These are phyloP conservation scores for Glossophaga mutica DNA, from an alignment of 2,797 vertebrate genomes.

Conservation along the genomic window DNA sequence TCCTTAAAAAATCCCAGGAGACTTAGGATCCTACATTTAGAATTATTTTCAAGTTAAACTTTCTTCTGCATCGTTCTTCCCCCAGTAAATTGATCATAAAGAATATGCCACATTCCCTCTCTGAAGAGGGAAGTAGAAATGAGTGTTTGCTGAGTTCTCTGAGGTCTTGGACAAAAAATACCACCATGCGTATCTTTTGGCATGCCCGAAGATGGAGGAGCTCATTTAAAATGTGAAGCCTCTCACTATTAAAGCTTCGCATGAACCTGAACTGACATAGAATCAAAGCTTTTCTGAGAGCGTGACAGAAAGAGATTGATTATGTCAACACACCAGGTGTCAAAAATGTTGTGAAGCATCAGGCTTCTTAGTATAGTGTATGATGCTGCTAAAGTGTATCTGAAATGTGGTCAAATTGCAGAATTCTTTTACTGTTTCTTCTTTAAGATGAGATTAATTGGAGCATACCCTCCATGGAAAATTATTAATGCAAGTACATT, in stretches of 20 bases:
- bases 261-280: not conserved
- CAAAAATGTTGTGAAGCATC: not conserved
- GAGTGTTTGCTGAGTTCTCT: not conserved
- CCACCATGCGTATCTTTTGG: not conserved
- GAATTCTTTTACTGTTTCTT: not conserved
- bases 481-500: not conserved
- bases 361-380: not conserved
- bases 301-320: not conserved
- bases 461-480: not conserved
- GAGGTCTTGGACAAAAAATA: not conserved
- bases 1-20: not conserved
- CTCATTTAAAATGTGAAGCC: not conserved
- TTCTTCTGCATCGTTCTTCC: not conserved
- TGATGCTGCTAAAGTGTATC: not conserved
- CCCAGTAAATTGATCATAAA: not conserved
- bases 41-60: not conserved
- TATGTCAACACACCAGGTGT: not conserved
- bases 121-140: not conserved
- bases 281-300: constrained; percentile 19
- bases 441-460: not conserved
- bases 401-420: not conserved
- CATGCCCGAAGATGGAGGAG: not conserved
- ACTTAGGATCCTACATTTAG: not conserved
- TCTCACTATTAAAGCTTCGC: not conserved
- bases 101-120: not conserved